phyloP scores from a whole-genome alignment of 2,888 invertebrate species.

The Macaria liturata region DNA sequence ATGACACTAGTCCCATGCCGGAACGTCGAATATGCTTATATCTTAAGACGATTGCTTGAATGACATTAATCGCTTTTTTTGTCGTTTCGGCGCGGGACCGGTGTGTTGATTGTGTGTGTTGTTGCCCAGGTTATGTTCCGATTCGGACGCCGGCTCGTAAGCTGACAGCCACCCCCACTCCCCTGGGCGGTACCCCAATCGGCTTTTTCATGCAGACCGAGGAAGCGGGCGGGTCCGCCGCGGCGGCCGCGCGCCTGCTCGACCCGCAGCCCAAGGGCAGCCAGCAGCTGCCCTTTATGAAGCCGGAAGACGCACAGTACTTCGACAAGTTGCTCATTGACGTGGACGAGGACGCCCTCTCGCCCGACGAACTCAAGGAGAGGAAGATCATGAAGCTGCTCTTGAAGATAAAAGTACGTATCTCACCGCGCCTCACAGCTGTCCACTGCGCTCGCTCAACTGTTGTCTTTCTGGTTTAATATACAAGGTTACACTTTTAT shows the following conservation, averaged over 20 bases:
- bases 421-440: not conserved
- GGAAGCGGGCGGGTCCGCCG: slow-evolving; percentile 92
- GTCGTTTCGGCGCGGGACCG: slow-evolving; percentile 40
- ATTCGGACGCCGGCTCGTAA: slow-evolving; percentile 98
- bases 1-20: slow-evolving; percentile 74
- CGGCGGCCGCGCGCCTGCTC: slow-evolving; percentile 90
- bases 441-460: too few relatives aligned
- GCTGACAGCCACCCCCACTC: slow-evolving; percentile 98
- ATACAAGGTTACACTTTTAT: too few relatives aligned
- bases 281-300: slow-evolving; percentile 97
- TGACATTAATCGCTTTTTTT: slow-evolving; percentile 33
- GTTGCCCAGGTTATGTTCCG: slow-evolving; percentile 92
- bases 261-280: slow-evolving; percentile 98
- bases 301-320: slow-evolving; percentile 99
- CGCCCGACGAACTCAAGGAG: slow-evolving; percentile 98
- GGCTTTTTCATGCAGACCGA: slow-evolving; percentile 98
- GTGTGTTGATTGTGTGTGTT: slow-evolving; percentile 49
- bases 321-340: slow-evolving; percentile 99
- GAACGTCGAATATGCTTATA: slow-evolving; percentile 60
- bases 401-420: slow-evolving; percentile 93
- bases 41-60: slow-evolving; percentile 46
- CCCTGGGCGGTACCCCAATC: slow-evolving; percentile 94
- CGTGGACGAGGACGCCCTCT: slow-evolving; percentile 97
- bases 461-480: too few relatives aligned
- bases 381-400: slow-evolving; percentile 99